These are phyloP conservation scores for Aspidapion aeneum DNA, from an alignment of 2,888 invertebrate genomes.

Conservation along the genomic window DNA sequence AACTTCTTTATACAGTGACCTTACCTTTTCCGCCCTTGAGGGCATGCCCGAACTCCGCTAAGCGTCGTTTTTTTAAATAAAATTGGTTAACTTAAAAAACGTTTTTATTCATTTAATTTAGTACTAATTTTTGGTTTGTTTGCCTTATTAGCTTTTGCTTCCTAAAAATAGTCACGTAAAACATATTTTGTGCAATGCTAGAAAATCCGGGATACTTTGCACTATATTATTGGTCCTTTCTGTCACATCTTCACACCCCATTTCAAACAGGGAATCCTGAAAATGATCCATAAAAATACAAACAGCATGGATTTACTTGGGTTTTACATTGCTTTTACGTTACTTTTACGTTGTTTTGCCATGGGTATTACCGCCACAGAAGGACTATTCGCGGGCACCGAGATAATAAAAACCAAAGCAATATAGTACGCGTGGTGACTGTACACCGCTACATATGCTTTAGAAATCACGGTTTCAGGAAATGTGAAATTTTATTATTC, in stretches of 20 bases:
- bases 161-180: not conserved
- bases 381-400: conserved; percentile 18
- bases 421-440: conserved; percentile 21
- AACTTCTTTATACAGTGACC: no score
- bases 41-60: no score
- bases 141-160: no score
- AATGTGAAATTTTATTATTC: no score
- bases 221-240: conserved; percentile 25
- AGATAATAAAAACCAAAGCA: conserved; percentile 25
- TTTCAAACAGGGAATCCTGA: conserved; percentile 25
- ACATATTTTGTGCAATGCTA: not conserved
- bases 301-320: conserved; percentile 26
- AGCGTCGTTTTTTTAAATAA: no score
- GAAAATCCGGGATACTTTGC: not conserved
- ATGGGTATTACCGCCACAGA: conserved; percentile 20
- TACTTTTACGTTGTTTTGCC: conserved; percentile 23
- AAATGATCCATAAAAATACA: conserved; percentile 28
- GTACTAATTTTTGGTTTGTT: no score
- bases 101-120: no score
- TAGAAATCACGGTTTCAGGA: conserved; percentile 17
- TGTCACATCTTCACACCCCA: conserved; percentile 26
- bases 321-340: not conserved
- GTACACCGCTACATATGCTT: conserved; percentile 22
- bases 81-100: no score
- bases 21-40: no score